Evolutionary conservation across 2,113 vertebrate genomes (phyloP).

Genomic region (Tringa solitaria): DNA sequence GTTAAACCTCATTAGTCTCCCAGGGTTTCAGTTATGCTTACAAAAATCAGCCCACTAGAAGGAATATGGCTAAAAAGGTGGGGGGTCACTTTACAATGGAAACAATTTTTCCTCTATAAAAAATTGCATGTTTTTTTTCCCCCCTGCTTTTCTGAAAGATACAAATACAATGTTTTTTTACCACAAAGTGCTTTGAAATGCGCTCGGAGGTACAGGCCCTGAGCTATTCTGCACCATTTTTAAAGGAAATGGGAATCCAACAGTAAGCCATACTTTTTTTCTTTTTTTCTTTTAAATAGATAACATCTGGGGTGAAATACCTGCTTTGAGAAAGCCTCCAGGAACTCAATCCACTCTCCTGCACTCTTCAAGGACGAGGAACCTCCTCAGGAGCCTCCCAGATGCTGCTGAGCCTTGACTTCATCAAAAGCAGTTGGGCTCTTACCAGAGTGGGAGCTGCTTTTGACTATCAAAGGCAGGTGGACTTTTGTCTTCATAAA

Average conservation of each 20-base stretch:
- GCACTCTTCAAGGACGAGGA: neutral
- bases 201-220: neutral
- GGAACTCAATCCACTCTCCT: neutral
- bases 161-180: neutral
- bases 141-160: neutral
- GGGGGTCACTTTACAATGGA: neutral
- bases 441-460: neutral
- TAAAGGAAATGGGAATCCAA: neutral
- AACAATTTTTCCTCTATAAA: neutral
- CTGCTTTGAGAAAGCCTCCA: neutral
- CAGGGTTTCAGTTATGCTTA: conserved; percentile 62
- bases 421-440: neutral
- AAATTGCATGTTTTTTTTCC: too few species aligned
- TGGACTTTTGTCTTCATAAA: neutral
- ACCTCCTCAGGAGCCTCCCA: neutral
- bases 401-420: neutral
- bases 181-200: neutral
- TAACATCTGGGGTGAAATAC: neutral
- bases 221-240: neutral
- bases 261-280: neutral
- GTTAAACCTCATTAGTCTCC: conserved; percentile 71
- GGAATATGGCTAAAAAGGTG: conserved; percentile 40
- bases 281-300: neutral
- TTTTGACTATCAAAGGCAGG: neutral
- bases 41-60: conserved; percentile 58